Conservation (phyloP, 2,888 invertebrate species). For the Tinea semifulvella region DNA sequence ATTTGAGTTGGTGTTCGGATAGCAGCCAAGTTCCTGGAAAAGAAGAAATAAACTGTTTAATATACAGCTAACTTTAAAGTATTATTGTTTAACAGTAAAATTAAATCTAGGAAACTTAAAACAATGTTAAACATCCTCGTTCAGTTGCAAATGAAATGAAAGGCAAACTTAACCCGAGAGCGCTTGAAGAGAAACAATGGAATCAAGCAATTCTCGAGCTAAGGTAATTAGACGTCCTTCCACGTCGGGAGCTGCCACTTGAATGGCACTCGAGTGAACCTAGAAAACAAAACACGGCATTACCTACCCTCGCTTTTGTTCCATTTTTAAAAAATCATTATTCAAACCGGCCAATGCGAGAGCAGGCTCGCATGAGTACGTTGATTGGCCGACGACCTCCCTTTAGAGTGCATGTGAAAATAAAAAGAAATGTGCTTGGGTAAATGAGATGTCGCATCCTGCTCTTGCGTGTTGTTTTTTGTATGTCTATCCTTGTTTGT, state of each 20-base stretch:
- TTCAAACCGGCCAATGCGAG: slow-evolving; percentile 17
- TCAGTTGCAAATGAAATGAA: slow-evolving; percentile 35
- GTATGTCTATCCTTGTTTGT: slow-evolving; percentile 33
- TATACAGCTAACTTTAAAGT: not conserved
- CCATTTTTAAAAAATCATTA: slow-evolving; percentile 30
- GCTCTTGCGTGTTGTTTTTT: slow-evolving; percentile 32
- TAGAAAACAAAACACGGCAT: slow-evolving; percentile 61
- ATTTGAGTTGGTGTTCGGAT: slow-evolving; percentile 27
- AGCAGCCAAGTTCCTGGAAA: slow-evolving; percentile 53
- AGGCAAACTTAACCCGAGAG: slow-evolving; percentile 35
- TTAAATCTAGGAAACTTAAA: not conserved
- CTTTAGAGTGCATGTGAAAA: slow-evolving; percentile 53
- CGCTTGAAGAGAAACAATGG: slow-evolving; percentile 43
- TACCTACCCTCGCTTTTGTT: slow-evolving; percentile 62
- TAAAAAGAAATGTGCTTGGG: slow-evolving; percentile 53
- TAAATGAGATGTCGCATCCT: slow-evolving; percentile 56
- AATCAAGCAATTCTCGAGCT: slow-evolving; percentile 22
- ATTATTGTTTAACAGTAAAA: not conserved
- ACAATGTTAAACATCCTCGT: slow-evolving; percentile 4
- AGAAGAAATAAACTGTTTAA: not conserved
- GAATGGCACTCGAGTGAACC: slow-evolving; percentile 26
- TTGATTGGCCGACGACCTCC: slow-evolving; percentile 65
- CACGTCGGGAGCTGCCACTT: slow-evolving; percentile 43
- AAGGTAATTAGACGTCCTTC: slow-evolving; percentile 60
- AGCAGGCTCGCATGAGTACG: slow-evolving; percentile 52